Evolutionary conservation across 92 coral and sea anemone genomes (phyloP), one percentile per base, ranked within the genome.

Genomic region (Palythoa grandiflora): DNA sequence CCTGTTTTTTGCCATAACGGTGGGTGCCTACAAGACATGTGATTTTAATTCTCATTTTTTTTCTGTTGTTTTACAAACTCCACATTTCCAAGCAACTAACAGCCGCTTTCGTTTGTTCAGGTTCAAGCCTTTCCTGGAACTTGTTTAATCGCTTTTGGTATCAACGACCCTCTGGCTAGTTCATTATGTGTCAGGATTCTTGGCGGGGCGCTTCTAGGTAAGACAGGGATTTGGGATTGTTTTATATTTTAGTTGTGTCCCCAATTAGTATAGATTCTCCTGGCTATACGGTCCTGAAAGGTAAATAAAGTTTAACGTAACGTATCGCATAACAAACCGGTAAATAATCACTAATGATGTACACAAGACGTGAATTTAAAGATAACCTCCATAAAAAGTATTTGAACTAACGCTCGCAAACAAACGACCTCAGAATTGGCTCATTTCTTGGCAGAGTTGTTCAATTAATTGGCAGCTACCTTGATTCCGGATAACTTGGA

Each of bases 81-180:
- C 20, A 19, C 11, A 68, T 20, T 68, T 75, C 35, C 59, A 51
- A n/a, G 37, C 1, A 59, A 44, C 21, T 2, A 4, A 38, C 5
- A 59, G 13, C 16, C 71, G n/a, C 7, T n/a, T 60, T 8, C 70
- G 19, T 50, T 52, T 7, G 6, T 28, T 9, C 71, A 80, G 85
- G 38, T 55, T 14, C 57, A 61, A 37, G 85, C 85, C 6, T 80
- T 80, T 38, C 85, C 85, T 0, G 85, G 85, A 63, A 80, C 85
- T 13, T 80, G 85, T 80, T 44, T 80, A 20, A 40, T 80, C 16
- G 85, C 85, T 7, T 63, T 80, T 63, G 85, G 85, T 15, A 57
- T 80, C 73, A 80, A 80, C 54, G 85, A 80, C 21, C 85, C 85
- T 47, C 85, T 61, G 85, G 85, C 85, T 60, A 80, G 85, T 66